Conservation (phyloP, 1,140 invertebrate genomes). For the Paracyclopina nana region DNA sequence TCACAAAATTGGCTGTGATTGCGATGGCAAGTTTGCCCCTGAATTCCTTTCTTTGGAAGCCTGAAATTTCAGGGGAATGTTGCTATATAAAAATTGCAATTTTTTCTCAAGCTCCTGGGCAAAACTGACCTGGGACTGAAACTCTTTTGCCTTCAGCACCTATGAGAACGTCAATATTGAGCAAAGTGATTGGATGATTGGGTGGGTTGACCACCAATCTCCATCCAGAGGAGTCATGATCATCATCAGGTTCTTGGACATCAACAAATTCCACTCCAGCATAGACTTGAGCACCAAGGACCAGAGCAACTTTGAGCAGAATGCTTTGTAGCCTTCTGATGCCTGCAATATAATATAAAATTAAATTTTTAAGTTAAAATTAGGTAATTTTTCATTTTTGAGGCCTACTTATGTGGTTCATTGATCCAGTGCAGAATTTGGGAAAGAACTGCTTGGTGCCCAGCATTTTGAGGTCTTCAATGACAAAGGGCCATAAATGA, state of each 20-base stretch:
- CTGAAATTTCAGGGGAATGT: conserved; percentile 23
- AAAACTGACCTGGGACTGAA: not conserved
- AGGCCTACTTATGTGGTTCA: conserved; percentile 59
- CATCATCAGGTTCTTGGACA: conserved; percentile 28
- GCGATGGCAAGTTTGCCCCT: conserved; percentile 91
- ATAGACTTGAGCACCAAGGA: conserved; percentile 86
- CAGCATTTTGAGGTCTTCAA: conserved; percentile 75
- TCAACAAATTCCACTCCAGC: conserved; percentile 75
- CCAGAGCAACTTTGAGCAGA: conserved; percentile 75
- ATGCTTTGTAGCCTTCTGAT: conserved; percentile 84
- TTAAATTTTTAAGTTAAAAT: no score
- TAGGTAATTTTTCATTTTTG: not conserved
- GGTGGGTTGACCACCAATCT: conserved; percentile 49
- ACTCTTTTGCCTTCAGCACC: conserved; percentile 82
- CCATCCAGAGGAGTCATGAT: conserved; percentile 80
- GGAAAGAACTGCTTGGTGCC: conserved; percentile 99
- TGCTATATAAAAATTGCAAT: not conserved
- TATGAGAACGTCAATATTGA: conserved; percentile 87
- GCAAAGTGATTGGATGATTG: conserved; percentile 74
- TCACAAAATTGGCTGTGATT: conserved; percentile 96
- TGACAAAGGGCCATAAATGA: conserved; percentile 96
- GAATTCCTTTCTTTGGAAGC: conserved; percentile 85
- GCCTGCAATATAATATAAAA: no score
- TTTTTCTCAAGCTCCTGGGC: not conserved
- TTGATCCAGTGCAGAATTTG: conserved; percentile 94